phyloP scores from a whole-genome alignment of 1,140 invertebrate genomes.

The Drosophila santomea region DNA sequence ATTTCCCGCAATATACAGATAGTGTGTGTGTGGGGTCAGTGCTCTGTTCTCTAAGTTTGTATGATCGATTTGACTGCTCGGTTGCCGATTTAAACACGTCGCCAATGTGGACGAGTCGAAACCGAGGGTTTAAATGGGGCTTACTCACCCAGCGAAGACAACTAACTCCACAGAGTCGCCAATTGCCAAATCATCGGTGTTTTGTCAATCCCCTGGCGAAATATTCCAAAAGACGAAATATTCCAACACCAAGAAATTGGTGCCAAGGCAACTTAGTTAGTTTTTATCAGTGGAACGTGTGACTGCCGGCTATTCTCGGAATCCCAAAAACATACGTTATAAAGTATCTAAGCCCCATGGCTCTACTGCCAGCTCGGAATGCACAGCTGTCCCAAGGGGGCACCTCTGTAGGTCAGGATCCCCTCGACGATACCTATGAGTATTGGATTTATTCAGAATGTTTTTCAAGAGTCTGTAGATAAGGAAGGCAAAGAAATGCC shows the following conservation, averaged over 20 bases:
- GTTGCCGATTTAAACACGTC: conserved; percentile 28
- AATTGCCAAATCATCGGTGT: conserved; percentile 22
- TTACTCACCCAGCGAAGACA: conserved; percentile 6
- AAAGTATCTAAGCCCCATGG: conserved; percentile 23
- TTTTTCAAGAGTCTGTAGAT: not conserved
- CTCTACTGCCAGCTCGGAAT: not conserved
- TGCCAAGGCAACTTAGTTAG: conserved; percentile 16
- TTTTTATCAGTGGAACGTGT: conserved; percentile 46
- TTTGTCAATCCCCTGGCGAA: conserved; percentile 19
- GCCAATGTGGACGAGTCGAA: conserved; percentile 9
- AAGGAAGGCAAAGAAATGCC: not conserved
- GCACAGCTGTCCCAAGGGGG: not conserved
- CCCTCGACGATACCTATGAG: not conserved
- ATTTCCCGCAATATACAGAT: conserved; percentile 34
- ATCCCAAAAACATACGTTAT: conserved; percentile 12
- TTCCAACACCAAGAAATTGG: conserved; percentile 4
- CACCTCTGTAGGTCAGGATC: conserved; percentile 31
- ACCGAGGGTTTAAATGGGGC: conserved; percentile 1
- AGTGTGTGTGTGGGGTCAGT: conserved; percentile 62
- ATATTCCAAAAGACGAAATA: conserved; percentile 6
- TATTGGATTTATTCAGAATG: conserved; percentile 5
- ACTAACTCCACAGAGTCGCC: not conserved
- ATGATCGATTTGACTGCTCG: conserved; percentile 19
- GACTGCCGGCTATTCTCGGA: conserved; percentile 41
- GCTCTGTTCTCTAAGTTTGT: conserved; percentile 24